Evolutionary conservation across 1,140 invertebrate genomes (phyloP).

Genomic region (Drosophila lacteicornis): DNA sequence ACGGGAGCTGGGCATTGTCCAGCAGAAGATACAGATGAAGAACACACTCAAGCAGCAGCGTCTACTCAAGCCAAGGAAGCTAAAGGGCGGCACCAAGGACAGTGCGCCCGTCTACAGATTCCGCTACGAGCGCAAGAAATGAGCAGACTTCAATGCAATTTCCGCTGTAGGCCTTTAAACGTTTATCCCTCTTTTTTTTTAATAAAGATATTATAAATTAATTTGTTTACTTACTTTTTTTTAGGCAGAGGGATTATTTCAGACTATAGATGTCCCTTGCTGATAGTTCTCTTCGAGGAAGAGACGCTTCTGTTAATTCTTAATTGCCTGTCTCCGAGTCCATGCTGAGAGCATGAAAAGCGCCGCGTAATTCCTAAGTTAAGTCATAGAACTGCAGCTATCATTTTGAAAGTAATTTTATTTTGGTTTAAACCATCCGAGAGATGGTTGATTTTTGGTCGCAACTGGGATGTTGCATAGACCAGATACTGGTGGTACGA

Average conservation of each 20-base stretch:
- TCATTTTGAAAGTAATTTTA: no score
- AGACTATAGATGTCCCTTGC: no score
- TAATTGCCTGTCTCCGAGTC: no score
- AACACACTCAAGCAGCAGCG: conserved; percentile 89
- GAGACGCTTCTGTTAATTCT: no score
- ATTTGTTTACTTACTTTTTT: background rate
- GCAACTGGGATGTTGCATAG: no score
- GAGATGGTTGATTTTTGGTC: no score
- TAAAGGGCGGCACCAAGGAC: conserved; percentile 89
- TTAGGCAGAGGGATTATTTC: background rate
- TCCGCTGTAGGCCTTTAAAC: background rate
- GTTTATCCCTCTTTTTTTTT: background rate
- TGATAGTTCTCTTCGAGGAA: no score
- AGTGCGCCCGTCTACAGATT: conserved; percentile 94
- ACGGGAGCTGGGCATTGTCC: conserved; percentile 91
- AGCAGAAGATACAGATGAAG: conserved; percentile 94
- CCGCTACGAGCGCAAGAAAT: conserved; percentile 92
- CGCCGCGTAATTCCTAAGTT: no score
- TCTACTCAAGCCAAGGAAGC: conserved; percentile 88
- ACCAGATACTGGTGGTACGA: no score
- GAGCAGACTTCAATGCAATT: background rate
- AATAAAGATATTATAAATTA: conserved; percentile 4
- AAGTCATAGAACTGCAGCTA: no score
- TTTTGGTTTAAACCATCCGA: no score
- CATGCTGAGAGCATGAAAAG: no score